A percentile compares a stretch with the other conserved stretches of the same genome.
Evolutionary conservation across 2,888 invertebrate species (phyloP).

Genomic region (Trachelus troglodyta): DNA sequence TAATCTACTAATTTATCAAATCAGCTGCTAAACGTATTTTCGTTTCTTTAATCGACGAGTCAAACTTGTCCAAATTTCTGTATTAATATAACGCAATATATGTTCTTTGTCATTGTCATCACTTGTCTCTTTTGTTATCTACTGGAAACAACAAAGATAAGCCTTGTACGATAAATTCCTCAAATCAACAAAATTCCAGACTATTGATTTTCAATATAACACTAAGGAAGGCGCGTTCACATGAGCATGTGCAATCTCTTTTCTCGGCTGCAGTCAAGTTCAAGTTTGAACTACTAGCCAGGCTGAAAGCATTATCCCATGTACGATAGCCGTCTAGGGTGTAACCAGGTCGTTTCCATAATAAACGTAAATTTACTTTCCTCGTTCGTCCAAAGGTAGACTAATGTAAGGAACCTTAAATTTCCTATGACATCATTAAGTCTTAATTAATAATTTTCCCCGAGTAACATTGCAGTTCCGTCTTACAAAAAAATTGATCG

Average conservation of each 20-base stretch:
- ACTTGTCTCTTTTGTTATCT: background rate
- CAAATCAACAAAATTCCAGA: background rate
- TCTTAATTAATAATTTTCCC: no score
- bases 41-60: background rate
- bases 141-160: background rate
- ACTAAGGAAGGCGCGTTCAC: background rate
- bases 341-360: background rate
- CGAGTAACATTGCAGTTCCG: no score
- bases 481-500: background rate
- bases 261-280: constrained; percentile 15
- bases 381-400: background rate
- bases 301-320: constrained; percentile 14
- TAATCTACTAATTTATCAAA: background rate
- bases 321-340: background rate
- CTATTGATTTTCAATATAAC: background rate
- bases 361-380: background rate
- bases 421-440: background rate
- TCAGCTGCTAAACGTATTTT: background rate
- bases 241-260: constrained; percentile 6
- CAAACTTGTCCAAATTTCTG: background rate
- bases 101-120: background rate
- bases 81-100: background rate
- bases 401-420: background rate
- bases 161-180: background rate
- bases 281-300: constrained; percentile 20